A percentile compares a stretch with the other conserved stretches of the same genome.
Evolutionary conservation across 2,888 invertebrate genomes (phyloP).

Genomic region (Heliconius ethilla): DNA sequence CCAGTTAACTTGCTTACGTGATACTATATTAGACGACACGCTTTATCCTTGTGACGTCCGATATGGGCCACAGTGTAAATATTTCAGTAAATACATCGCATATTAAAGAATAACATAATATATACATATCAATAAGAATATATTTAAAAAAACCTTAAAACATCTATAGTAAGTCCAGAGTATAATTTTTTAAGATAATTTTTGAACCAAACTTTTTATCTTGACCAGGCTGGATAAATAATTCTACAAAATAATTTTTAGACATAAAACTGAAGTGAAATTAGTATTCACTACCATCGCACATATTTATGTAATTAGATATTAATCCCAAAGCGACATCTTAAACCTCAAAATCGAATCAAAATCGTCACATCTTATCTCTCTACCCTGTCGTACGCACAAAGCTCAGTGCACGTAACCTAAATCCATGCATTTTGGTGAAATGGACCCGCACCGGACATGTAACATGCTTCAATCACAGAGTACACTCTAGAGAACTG

Average conservation of each 20-base stretch:
- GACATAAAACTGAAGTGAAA: no score
- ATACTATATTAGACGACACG: slow-evolving; percentile 15
- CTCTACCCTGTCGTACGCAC: slow-evolving; percentile 31
- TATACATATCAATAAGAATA: neutral
- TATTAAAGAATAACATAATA: neutral
- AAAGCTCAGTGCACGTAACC: slow-evolving; percentile 55
- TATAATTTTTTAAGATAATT: no score
- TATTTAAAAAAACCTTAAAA: no score
- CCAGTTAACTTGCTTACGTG: slow-evolving; percentile 23
- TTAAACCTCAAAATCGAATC: no score
- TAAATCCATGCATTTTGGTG: slow-evolving; percentile 77
- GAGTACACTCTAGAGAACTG: slow-evolving; percentile 75
- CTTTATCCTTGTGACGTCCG: slow-evolving; percentile 21
- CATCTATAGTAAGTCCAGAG: no score
- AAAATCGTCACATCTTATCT: neutral
- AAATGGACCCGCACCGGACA: slow-evolving; percentile 75
- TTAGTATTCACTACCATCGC: no score
- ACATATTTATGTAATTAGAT: no score
- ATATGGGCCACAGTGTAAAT: slow-evolving; percentile 5
- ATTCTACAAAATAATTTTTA: no score
- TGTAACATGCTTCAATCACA: slow-evolving; percentile 82
- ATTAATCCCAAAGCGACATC: no score
- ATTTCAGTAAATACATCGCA: neutral
- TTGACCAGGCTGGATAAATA: no score
- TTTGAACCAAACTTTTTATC: no score